Conservation (phyloP, 35 echinoderm and acorn worm genomes). For the Apostichopus japonicus region DNA sequence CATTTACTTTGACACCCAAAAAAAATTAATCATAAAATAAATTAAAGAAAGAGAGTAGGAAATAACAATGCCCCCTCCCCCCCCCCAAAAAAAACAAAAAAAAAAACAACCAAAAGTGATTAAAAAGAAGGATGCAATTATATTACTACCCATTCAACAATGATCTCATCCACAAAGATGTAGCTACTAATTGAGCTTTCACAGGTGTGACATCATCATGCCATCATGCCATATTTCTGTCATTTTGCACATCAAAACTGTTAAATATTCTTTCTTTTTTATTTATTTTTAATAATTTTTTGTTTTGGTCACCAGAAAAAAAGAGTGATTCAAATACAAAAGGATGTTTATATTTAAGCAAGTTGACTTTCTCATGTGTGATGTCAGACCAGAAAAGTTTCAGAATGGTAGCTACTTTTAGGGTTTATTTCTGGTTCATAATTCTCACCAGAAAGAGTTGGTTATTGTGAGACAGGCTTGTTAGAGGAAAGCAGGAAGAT, state of each 20-base stretch:
- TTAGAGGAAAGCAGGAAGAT: not conserved
- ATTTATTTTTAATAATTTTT: too few relatives aligned
- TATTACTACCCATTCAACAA: not conserved
- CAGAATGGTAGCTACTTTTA: not conserved
- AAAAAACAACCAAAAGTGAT: not conserved
- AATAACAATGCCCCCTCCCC: too few relatives aligned
- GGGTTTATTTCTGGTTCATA: not conserved
- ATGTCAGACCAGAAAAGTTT: not conserved
- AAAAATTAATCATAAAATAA: too few relatives aligned
- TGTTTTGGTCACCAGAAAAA: too few relatives aligned
- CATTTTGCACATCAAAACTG: too few relatives aligned
- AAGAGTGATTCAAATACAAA: too few relatives aligned
- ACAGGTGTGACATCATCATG: not conserved
- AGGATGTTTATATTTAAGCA: not conserved
- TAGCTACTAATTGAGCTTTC: not conserved
- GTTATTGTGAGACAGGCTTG: not conserved
- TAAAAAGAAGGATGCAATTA: too few relatives aligned
- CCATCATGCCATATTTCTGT: not conserved
- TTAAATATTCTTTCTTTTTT: too few relatives aligned
- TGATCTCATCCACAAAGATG: not conserved
- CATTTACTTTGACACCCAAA: too few relatives aligned
- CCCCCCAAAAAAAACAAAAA: not conserved
- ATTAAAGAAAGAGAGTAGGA: too few relatives aligned
- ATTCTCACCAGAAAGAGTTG: not conserved
- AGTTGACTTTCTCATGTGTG: not conserved